phyloP scores from a whole-genome alignment of 2,113 vertebrate species.

The Carollia perspicillata region DNA sequence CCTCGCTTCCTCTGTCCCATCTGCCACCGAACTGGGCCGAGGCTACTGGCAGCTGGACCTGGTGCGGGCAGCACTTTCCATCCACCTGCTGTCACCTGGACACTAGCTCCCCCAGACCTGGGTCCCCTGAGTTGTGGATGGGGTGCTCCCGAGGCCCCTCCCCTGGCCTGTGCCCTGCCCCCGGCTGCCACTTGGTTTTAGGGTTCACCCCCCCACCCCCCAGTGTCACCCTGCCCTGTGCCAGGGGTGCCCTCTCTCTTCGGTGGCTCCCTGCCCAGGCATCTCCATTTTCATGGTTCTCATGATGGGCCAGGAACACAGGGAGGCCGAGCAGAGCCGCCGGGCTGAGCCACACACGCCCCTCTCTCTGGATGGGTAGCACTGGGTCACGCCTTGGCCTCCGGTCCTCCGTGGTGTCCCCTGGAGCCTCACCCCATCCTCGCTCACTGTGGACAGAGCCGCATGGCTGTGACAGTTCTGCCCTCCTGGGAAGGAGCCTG shows the following conservation, averaged over 20 bases:
- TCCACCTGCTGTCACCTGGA: neutral
- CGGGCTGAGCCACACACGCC: neutral
- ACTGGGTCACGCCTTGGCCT: neutral
- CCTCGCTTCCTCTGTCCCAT: neutral
- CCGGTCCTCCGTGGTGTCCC: neutral
- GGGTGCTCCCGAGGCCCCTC: neutral
- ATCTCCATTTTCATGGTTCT: neutral
- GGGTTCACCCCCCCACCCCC: neutral
- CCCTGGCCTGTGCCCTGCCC: neutral
- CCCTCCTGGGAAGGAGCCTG: neutral
- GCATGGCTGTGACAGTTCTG: neutral
- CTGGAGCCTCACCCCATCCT: neutral
- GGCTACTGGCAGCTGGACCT: neutral
- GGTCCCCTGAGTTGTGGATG: neutral
- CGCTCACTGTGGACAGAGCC: neutral
- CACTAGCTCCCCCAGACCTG: fast-evolving
- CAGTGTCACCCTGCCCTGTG: fast-evolving
- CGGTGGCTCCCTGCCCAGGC: neutral
- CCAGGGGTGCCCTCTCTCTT: neutral
- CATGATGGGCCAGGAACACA: neutral
- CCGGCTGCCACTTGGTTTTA: neutral
- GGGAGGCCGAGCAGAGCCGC: neutral
- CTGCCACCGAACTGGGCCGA: neutral
- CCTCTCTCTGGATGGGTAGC: neutral
- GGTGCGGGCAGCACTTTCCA: fast-evolving